Conservation (phyloP, 2,113 vertebrate species). For the Speoplatyrhinus poulsoni region DNA sequence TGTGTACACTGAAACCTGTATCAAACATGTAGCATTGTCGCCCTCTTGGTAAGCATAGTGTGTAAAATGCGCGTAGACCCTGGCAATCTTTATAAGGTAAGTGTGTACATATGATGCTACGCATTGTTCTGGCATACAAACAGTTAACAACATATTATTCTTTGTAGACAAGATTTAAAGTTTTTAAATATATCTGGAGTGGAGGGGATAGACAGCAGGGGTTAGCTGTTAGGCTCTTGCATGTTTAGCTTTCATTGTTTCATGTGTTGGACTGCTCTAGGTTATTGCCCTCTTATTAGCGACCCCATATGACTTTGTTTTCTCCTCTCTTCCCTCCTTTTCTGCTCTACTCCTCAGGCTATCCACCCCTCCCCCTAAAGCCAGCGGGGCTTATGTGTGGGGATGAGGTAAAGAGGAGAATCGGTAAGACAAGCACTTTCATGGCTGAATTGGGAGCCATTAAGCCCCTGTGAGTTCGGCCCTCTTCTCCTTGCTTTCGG, state of each 20-base stretch:
- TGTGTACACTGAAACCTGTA: no score
- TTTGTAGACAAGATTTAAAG: no score
- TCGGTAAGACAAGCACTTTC: slow-evolving; percentile 69
- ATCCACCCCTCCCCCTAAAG: slow-evolving; percentile 14
- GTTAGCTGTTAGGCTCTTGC: slow-evolving; percentile 8
- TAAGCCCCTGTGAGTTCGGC: slow-evolving; percentile 59
- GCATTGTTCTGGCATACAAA: no score
- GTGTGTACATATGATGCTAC: no score
- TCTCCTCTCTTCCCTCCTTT: slow-evolving; percentile 12
- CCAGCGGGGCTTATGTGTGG: slow-evolving; percentile 50
- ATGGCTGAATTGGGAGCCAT: slow-evolving; percentile 72
- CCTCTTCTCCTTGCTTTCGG: slow-evolving; percentile 64
- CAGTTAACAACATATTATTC: no score
- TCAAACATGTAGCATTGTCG: no score
- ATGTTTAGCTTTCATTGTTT: slow-evolving; percentile 21
- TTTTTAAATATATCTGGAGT: no score
- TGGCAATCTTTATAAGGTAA: no score
- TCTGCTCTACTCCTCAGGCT: not conserved
- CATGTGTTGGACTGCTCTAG: slow-evolving; percentile 34
- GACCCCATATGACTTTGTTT: slow-evolving; percentile 10
- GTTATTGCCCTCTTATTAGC: slow-evolving; percentile 43
- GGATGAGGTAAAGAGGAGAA: slow-evolving; percentile 65
- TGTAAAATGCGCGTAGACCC: no score
- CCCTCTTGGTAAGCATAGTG: no score
- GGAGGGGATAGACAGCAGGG: no score